phyloP scores from a whole-genome alignment of 1,140 invertebrate genomes.

The Oryctes rhinoceros region DNA sequence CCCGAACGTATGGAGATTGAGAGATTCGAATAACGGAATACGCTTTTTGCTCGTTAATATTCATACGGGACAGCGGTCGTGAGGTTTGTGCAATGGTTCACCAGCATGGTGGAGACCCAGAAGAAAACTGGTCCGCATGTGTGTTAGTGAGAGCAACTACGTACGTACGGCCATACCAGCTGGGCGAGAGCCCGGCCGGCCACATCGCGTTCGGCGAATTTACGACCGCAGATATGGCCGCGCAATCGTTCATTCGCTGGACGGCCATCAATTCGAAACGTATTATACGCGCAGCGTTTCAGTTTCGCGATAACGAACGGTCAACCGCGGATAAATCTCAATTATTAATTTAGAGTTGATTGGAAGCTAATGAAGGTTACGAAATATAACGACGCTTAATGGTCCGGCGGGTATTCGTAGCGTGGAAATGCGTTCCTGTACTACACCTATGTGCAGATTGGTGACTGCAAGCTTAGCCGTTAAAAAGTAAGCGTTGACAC shows the following conservation, averaged over 20 bases:
- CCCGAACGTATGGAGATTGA: too few relatives aligned
- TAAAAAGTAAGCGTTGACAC: too few relatives aligned
- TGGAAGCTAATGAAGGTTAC: slow-evolving; percentile 10
- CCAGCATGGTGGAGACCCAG: background rate
- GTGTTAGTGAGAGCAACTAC: background rate
- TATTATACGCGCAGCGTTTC: background rate
- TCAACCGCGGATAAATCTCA: slow-evolving; percentile 10
- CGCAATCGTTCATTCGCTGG: background rate
- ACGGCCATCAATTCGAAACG: background rate
- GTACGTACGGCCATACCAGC: background rate
- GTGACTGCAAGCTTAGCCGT: too few relatives aligned
- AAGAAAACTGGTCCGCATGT: slow-evolving; percentile 16
- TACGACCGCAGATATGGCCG: background rate
- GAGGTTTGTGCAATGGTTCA: background rate
- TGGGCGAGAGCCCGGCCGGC: background rate
- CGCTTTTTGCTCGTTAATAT: slow-evolving; percentile 5
- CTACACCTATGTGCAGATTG: too few relatives aligned
- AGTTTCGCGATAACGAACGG: background rate
- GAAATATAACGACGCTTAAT: background rate
- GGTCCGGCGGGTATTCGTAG: background rate
- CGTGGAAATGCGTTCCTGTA: too few relatives aligned
- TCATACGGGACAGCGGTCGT: background rate
- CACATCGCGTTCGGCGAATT: background rate
- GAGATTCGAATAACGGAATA: background rate
- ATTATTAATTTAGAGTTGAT: slow-evolving; percentile 20